These are phyloP conservation scores for Drosophila diplacantha DNA, from an alignment of 2,888 invertebrate genomes.

Conservation along the genomic window DNA sequence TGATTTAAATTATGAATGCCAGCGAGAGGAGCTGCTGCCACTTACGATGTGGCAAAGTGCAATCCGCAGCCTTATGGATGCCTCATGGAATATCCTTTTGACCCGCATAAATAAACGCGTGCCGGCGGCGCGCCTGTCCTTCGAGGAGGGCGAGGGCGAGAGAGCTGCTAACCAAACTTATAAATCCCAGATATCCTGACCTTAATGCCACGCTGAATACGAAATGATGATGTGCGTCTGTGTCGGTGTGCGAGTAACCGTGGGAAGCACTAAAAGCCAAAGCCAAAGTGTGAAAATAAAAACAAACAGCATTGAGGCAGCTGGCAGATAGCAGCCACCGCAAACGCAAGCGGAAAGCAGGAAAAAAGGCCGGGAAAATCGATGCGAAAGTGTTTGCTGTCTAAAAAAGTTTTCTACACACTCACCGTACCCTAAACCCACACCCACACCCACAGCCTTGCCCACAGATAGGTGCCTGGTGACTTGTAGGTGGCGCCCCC, in stretches of 20 bases:
- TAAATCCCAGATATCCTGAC: conserved; percentile 75
- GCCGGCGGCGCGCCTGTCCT: conserved; percentile 9
- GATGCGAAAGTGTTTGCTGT: conserved; percentile 65
- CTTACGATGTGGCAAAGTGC: conserved; percentile 66
- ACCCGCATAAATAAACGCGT: conserved; percentile 62
- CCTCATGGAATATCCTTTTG: conserved; percentile 37
- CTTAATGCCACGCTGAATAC: conserved; percentile 74
- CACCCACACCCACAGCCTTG: background rate
- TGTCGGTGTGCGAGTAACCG: conserved; percentile 18
- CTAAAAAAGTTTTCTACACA: conserved; percentile 51
- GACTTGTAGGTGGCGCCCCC: conserved; percentile 60
- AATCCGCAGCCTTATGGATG: conserved; percentile 22
- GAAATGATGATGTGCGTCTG: conserved; percentile 61
- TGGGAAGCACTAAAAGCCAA: conserved; percentile 52
- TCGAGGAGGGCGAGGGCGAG: background rate
- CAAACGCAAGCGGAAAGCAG: conserved; percentile 13
- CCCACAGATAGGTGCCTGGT: conserved; percentile 41
- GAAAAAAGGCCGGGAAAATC: conserved; percentile 51
- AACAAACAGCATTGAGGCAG: conserved; percentile 52
- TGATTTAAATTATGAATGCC: conserved; percentile 52
- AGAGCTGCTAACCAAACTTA: conserved; percentile 69
- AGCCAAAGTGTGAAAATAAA: conserved; percentile 55
- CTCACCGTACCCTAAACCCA: conserved; percentile 5
- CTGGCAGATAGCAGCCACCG: conserved; percentile 40
- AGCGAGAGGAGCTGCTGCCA: conserved; percentile 38